Percentiles rank a stretch among this genome's conserved stretches.
phyloP scores from a whole-genome alignment of 2,888 invertebrate species.

The Coecobrya sp. region DNA sequence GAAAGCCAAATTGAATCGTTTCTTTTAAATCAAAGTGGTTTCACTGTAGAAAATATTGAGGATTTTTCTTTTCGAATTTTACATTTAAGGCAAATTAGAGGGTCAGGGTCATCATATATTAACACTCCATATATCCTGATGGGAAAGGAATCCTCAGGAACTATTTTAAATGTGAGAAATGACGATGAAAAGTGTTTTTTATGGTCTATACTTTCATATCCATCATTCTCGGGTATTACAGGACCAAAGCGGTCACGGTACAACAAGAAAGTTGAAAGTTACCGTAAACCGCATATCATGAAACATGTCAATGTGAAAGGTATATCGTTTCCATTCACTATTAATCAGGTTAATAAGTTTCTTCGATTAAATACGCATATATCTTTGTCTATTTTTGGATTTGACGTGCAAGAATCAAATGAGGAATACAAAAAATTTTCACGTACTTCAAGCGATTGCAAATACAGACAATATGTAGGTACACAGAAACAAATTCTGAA shows the following conservation, averaged over 20 bases:
- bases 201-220: not conserved
- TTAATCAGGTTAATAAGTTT: not conserved
- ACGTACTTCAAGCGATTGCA: too few species aligned
- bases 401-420: not conserved
- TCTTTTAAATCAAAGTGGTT: not conserved
- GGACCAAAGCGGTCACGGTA: too few species aligned
- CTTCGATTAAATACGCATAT: not conserved
- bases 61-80: not conserved
- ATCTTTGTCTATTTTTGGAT: not conserved
- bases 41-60: not conserved
- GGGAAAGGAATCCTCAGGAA: not conserved
- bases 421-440: not conserved
- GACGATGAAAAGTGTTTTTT: constrained; percentile 7
- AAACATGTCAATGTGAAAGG: not conserved
- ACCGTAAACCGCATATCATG: not conserved
- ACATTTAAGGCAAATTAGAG: not conserved
- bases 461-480: not conserved
- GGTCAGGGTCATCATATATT: not conserved
- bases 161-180: not conserved
- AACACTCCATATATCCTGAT: not conserved
- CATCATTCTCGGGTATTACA: not conserved
- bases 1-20: not conserved
- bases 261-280: not conserved
- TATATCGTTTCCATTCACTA: not conserved
- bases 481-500: not conserved